A percentile compares a stretch with the other conserved stretches of the same genome.
Evolutionary conservation across 2,113 vertebrate genomes (phyloP).

Genomic region (Laterallus jamaicensis): DNA sequence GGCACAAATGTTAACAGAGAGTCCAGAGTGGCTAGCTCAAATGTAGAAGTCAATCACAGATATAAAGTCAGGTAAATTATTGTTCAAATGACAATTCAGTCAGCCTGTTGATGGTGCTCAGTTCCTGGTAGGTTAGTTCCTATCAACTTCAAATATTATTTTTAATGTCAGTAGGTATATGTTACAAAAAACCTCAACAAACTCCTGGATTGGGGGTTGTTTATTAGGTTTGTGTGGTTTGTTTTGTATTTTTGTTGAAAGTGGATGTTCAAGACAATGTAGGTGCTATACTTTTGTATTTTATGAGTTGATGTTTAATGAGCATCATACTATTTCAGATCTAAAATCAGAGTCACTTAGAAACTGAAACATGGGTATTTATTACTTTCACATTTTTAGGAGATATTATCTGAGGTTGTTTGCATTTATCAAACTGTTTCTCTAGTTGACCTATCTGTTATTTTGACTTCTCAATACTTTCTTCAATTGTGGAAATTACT

Average conservation of each 20-base stretch:
- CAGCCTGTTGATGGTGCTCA: neutral
- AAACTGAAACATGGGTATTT: neutral
- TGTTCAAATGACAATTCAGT: neutral
- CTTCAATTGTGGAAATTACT: neutral
- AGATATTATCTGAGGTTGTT: neutral
- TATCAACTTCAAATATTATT: neutral
- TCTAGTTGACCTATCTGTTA: neutral
- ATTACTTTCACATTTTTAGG: neutral
- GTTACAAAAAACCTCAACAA: rapidly evolving
- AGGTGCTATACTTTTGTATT: neutral
- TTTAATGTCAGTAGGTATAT: neutral
- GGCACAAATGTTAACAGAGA: neutral
- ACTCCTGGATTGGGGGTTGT: neutral
- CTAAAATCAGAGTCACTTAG: neutral
- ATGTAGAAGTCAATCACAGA: neutral
- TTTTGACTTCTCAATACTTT: neutral
- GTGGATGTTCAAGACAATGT: neutral
- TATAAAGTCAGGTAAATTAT: neutral
- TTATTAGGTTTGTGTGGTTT: neutral
- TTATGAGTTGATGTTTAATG: neutral
- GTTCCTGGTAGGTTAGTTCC: neutral
- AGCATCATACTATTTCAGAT: neutral
- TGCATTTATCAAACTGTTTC: neutral
- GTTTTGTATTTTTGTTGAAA: neutral
- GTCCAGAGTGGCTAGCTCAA: neutral